These are phyloP conservation scores for Protonibea diacanthus DNA, from an alignment of 2,797 vertebrate genomes.

Conservation along the genomic window DNA sequence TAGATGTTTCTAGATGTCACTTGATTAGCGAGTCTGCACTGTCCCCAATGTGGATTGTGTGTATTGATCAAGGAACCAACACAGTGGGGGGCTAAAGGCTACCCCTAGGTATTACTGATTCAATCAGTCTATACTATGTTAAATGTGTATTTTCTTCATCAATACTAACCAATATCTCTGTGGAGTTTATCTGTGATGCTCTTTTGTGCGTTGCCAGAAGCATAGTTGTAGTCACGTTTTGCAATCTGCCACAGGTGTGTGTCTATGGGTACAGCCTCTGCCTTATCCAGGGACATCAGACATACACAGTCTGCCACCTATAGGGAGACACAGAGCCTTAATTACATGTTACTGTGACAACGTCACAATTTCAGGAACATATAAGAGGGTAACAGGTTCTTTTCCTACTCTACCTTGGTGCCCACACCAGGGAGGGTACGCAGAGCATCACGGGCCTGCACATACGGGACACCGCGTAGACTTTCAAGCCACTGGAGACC, in stretches of 20 bases:
- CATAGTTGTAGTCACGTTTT: constrained; percentile 88
- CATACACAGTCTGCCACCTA: constrained; percentile 97
- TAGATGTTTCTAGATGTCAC: too few species aligned
- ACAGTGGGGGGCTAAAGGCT: too few species aligned
- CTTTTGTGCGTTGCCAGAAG: constrained; percentile 79
- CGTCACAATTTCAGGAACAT: neutral
- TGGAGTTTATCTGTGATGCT: constrained; percentile 90
- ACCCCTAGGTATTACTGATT: too few species aligned
- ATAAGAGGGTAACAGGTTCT: neutral
- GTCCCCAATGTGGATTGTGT: too few species aligned
- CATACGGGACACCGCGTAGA: constrained; percentile 85
- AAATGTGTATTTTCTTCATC: too few species aligned
- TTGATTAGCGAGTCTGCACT: too few species aligned
- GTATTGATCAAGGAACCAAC: too few species aligned
- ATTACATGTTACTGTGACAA: neutral
- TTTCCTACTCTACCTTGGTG: constrained; percentile 89
- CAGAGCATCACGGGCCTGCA: constrained; percentile 88
- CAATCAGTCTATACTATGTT: too few species aligned
- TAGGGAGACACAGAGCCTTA: constrained; percentile 19
- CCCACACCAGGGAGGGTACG: constrained; percentile 93
- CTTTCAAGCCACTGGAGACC: constrained; percentile 86
- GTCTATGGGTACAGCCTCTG: constrained; percentile 92
- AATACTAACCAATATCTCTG: constrained; percentile 90
- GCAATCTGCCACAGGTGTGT: constrained; percentile 96
- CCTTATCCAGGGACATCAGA: constrained; percentile 94